Evolutionary conservation across 2,888 invertebrate species (phyloP).

Genomic region (Drosophila rellima): DNA sequence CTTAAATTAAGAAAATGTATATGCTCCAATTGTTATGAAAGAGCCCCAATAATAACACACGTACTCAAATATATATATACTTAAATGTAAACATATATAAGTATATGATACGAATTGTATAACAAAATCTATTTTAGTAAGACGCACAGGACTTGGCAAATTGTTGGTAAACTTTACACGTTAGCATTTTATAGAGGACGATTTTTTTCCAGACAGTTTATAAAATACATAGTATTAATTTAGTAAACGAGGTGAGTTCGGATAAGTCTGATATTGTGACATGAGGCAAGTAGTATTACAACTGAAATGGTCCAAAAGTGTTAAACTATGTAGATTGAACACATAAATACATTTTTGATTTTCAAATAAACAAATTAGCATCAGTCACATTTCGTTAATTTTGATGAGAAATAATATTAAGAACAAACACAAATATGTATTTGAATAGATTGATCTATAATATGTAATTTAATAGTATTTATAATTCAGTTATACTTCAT

Average conservation of each 20-base stretch:
- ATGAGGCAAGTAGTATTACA: slow-evolving; percentile 51
- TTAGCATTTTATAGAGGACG: slow-evolving; percentile 76
- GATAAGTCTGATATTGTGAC: slow-evolving; percentile 71
- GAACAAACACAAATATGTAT: slow-evolving; percentile 12
- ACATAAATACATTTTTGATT: slow-evolving; percentile 33
- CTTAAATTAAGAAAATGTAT: slow-evolving; percentile 21
- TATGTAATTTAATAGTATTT: slow-evolving; percentile 25
- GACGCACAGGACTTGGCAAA: slow-evolving; percentile 73
- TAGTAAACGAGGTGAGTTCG: slow-evolving; percentile 45
- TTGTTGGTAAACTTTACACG: slow-evolving; percentile 74
- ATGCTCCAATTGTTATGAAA: slow-evolving; percentile 41
- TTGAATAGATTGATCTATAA: background rate
- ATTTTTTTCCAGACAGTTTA: slow-evolving; percentile 69
- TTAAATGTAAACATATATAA: slow-evolving; percentile 38
- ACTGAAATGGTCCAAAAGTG: slow-evolving; percentile 74
- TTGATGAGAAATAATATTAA: background rate
- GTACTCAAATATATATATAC: slow-evolving; percentile 29
- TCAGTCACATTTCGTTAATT: slow-evolving; percentile 16
- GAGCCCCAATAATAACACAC: slow-evolving; percentile 44
- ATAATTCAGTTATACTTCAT: slow-evolving; percentile 40
- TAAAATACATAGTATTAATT: slow-evolving; percentile 53
- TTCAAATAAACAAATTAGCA: slow-evolving; percentile 11
- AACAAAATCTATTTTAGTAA: slow-evolving; percentile 69
- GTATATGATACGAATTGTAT: slow-evolving; percentile 39
- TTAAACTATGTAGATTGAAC: slow-evolving; percentile 60